Evolutionary conservation across 2,113 vertebrate genomes (phyloP).

Genomic region (Loxodonta africana): DNA sequence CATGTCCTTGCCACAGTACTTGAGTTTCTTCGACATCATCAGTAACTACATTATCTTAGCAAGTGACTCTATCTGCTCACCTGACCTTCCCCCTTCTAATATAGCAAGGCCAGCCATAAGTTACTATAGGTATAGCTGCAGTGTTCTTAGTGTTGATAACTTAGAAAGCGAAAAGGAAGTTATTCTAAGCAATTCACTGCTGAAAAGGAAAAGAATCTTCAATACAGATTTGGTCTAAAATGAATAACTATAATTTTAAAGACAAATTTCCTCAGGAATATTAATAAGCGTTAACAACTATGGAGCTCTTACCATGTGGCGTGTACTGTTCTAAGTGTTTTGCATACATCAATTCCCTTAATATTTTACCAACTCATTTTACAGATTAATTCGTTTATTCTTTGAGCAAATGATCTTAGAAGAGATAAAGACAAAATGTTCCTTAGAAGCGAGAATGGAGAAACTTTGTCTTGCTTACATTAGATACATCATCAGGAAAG

Average conservation of each 20-base stretch:
- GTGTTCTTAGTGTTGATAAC: neutral
- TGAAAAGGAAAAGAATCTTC: constrained; percentile 44
- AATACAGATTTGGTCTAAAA: constrained; percentile 7
- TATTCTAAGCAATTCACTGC: neutral
- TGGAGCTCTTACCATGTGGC: neutral
- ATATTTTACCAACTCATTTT: neutral
- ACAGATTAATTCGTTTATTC: constrained; percentile 20
- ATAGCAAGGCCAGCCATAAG: neutral
- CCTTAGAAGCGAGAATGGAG: neutral
- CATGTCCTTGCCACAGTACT: neutral
- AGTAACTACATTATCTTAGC: neutral
- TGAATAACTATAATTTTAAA: constrained; percentile 12
- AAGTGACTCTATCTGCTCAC: neutral
- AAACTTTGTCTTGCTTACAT: neutral
- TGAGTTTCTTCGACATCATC: neutral
- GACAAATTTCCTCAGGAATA: neutral
- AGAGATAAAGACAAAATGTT: neutral
- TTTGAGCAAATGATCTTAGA: neutral
- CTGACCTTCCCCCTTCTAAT: neutral
- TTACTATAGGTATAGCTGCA: neutral
- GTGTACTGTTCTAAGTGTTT: neutral
- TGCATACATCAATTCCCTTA: neutral
- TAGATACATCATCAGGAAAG: neutral
- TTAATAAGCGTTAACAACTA: neutral
- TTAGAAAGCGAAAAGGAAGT: constrained; percentile 37